Conservation (phyloP, 2,797 vertebrate species). For the Enteromius trimaculatus region DNA sequence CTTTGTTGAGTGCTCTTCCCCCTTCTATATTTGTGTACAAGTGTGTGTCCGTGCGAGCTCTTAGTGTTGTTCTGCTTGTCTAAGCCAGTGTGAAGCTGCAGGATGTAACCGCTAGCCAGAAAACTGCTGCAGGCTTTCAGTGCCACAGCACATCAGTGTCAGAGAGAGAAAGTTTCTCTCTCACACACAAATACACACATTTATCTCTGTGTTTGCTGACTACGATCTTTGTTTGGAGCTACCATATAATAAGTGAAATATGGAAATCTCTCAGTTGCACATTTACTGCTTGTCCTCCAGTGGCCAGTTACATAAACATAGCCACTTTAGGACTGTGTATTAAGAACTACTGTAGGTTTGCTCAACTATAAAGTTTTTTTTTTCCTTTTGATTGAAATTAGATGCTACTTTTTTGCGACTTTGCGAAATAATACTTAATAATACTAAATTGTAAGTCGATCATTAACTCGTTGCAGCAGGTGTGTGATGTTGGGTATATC, state of each 20-base stretch:
- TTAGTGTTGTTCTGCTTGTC: slow-evolving; percentile 67
- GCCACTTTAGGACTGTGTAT: neutral
- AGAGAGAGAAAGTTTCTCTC: slow-evolving; percentile 32
- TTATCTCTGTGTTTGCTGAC: slow-evolving; percentile 48
- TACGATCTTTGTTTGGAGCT: slow-evolving; percentile 25
- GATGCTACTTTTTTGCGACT: neutral
- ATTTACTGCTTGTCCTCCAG: neutral
- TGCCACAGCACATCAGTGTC: slow-evolving; percentile 70
- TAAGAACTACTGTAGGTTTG: neutral
- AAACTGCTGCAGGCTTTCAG: slow-evolving; percentile 73
- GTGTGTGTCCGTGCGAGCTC: slow-evolving; percentile 59
- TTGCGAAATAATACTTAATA: neutral
- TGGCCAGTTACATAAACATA: neutral
- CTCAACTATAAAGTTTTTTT: neutral
- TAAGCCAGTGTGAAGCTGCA: slow-evolving; percentile 66
- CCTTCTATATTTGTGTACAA: slow-evolving; percentile 41
- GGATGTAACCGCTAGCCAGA: slow-evolving; percentile 68
- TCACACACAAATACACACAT: slow-evolving; percentile 49
- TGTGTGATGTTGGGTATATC: neutral
- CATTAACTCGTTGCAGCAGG: neutral
- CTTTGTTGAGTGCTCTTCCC: slow-evolving; percentile 42
- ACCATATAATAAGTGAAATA: slow-evolving; percentile 12
- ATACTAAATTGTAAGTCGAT: neutral
- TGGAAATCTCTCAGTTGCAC: neutral
- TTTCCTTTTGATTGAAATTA: neutral